Percentiles rank a stretch among this genome's conserved stretches.
phyloP scores from a whole-genome alignment of 2,797 vertebrate genomes.

The Erpetoichthys calabaricus region DNA sequence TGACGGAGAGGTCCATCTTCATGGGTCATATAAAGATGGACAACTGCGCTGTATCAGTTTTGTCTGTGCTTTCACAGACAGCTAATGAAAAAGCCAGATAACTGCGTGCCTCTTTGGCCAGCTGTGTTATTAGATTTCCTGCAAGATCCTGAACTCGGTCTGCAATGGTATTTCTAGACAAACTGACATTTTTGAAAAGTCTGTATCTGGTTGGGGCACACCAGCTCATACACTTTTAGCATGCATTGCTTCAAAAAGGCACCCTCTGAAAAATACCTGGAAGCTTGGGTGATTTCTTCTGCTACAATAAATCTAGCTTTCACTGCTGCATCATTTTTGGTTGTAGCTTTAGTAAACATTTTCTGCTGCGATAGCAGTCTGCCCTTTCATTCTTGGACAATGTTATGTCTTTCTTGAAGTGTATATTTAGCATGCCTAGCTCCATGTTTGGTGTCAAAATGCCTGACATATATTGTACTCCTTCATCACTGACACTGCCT shows the following conservation, averaged over 20 bases:
- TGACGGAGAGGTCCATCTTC: slow-evolving; percentile 4
- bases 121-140: slow-evolving; percentile 9
- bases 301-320: slow-evolving; percentile 14
- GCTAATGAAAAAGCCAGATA: slow-evolving; percentile 13
- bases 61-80: slow-evolving; percentile 11
- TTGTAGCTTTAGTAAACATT: slow-evolving; percentile 4
- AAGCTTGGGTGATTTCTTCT: slow-evolving; percentile 15
- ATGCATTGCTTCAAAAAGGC: slow-evolving; percentile 11
- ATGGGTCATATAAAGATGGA: background rate
- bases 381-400: no score
- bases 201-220: slow-evolving; percentile 10
- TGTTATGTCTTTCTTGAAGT: no score
- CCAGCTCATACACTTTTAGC: slow-evolving; percentile 11
- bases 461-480: no score
- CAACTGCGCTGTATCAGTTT: background rate
- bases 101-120: slow-evolving; percentile 8
- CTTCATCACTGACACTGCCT: no score
- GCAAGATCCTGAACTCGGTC: slow-evolving; percentile 7
- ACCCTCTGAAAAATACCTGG: slow-evolving; percentile 13
- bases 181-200: slow-evolving; percentile 16
- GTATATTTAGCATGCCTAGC: no score
- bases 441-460: no score
- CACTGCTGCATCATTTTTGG: slow-evolving; percentile 15
- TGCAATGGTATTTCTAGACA: slow-evolving; percentile 16
- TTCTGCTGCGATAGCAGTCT: no score